Percentiles rank a stretch among this genome's conserved stretches.
Conservation (phyloP, 1,140 invertebrate genomes). For the Nautilus pompilius region DNA sequence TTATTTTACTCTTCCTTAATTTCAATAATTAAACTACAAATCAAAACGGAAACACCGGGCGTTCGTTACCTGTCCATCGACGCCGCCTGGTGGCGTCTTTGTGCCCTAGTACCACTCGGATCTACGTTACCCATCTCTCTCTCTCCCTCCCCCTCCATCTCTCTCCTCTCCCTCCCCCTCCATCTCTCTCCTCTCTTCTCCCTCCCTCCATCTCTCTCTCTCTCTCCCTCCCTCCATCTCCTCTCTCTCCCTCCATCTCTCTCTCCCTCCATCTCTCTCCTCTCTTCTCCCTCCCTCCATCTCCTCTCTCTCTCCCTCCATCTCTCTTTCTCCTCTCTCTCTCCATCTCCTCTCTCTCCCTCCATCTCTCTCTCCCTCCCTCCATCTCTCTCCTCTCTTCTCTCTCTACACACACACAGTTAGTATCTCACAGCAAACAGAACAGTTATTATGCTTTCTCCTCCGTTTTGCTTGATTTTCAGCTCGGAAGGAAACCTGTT, state of each 20-base stretch:
- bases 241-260: background rate
- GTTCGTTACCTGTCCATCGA: no score
- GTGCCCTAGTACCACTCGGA: no score
- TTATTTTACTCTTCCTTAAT: no score
- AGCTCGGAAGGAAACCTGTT: constrained; percentile 41
- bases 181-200: background rate
- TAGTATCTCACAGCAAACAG: background rate
- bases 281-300: background rate
- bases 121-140: background rate
- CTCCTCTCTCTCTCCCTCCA: background rate
- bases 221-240: background rate
- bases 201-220: background rate
- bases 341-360: no score
- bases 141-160: background rate
- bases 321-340: background rate
- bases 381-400: no score
- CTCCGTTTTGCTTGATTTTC: background rate
- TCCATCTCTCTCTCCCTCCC: background rate
- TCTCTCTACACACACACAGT: background rate
- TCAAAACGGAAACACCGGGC: no score
- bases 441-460: background rate
- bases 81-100: background rate
- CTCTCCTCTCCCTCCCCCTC: background rate
- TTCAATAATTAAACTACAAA: no score
- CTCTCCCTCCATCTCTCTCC: background rate